Conservation (phyloP, 1,140 invertebrate species). For the Orchestia grillus region DNA sequence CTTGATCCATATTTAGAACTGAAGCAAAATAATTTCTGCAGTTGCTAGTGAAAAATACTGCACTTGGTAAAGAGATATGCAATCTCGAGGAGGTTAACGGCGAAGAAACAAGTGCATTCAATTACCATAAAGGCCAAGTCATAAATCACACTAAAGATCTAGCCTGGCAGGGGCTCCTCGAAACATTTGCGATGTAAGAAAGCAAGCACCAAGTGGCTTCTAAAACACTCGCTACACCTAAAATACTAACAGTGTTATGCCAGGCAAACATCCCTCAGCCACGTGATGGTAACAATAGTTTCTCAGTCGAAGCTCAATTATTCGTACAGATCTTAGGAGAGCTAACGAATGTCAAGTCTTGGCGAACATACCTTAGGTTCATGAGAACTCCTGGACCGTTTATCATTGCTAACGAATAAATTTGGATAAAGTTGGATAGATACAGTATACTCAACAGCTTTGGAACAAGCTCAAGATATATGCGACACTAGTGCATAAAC, state of each 20-base stretch:
- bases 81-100: not conserved
- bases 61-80: not conserved
- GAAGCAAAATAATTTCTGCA: not conserved
- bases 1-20: not conserved
- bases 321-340: no score
- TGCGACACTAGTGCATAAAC: no score
- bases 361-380: no score
- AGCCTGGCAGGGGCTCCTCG: not conserved
- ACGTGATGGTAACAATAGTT: slow-evolving; percentile 6
- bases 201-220: not conserved
- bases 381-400: no score
- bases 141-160: not conserved
- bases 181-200: not conserved
- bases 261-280: not conserved
- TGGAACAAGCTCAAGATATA: no score
- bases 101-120: not conserved
- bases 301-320: not conserved
- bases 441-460: no score
- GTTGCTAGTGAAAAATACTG: not conserved
- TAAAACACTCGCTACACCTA: slow-evolving; percentile 9
- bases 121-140: not conserved
- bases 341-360: no score
- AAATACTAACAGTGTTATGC: slow-evolving; percentile 1
- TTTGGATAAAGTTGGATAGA: no score
- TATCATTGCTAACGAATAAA: no score